A percentile compares a stretch with the other conserved stretches of the same genome.
Evolutionary conservation across 2,113 vertebrate species (phyloP).

Genomic region (Hyaena hyaena): DNA sequence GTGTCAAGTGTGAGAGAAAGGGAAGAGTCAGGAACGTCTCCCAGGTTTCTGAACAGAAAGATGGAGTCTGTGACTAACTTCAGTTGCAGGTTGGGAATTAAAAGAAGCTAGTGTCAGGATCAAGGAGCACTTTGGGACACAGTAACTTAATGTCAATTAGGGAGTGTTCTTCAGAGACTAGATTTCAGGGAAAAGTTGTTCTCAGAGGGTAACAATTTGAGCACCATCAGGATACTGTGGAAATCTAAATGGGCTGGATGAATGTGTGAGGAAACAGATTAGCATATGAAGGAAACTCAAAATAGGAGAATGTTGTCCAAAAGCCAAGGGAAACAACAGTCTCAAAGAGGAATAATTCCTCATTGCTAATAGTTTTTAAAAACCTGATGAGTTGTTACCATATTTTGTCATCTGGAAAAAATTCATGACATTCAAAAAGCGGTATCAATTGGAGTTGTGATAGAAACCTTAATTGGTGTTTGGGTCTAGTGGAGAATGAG

Average conservation of each 20-base stretch:
- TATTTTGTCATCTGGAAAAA: neutral
- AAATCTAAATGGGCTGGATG: neutral
- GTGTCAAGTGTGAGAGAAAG: neutral
- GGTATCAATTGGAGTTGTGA: neutral
- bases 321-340: neutral
- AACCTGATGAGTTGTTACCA: neutral
- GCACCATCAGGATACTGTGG: too few species aligned
- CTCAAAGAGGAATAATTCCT: neutral
- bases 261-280: neutral
- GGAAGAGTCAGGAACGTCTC: neutral
- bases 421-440: neutral
- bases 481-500: neutral
- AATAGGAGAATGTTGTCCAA: neutral
- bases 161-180: too few species aligned
- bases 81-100: neutral
- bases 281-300: too few species aligned
- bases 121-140: neutral
- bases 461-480: neutral
- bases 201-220: neutral
- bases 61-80: neutral
- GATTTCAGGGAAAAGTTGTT: neutral
- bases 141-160: neutral
- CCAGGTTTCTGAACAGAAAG: neutral
- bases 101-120: neutral
- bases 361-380: neutral